Evolutionary conservation across 2,797 vertebrate genomes (phyloP).

Genomic region (Oreonectes daqikongensis): DNA sequence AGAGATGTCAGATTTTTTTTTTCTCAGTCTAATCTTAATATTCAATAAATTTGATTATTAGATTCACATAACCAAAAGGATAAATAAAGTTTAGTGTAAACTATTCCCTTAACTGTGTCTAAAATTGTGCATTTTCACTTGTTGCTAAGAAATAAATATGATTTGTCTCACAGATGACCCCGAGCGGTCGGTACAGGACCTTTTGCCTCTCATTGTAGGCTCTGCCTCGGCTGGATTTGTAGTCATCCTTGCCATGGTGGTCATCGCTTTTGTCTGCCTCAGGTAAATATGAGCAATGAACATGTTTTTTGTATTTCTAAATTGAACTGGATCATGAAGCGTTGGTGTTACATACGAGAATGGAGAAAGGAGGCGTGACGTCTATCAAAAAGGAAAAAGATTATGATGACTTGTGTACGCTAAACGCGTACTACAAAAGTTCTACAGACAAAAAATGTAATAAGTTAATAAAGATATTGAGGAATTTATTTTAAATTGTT

Average conservation of each 20-base stretch:
- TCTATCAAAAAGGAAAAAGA: too few relatives aligned
- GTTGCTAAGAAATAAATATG: neutral
- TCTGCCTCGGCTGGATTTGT: conserved; percentile 90
- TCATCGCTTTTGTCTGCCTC: conserved; percentile 94
- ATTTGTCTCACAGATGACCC: conserved; percentile 80
- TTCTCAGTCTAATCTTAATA: neutral
- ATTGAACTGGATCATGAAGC: neutral
- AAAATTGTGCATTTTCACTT: neutral
- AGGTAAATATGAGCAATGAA: conserved; percentile 78
- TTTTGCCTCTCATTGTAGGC: conserved; percentile 93
- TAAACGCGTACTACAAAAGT: neutral
- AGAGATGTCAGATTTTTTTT: too few relatives aligned
- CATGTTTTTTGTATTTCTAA: neutral
- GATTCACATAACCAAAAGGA: neutral
- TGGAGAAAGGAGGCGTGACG: neutral
- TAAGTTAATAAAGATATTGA: neutral
- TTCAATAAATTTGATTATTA: neutral
- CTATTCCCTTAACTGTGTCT: neutral
- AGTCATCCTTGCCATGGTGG: conserved; percentile 90
- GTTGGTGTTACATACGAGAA: neutral
- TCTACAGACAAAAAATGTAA: neutral
- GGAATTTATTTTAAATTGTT: neutral
- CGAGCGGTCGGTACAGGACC: conserved; percentile 90
- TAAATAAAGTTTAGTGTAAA: neutral
- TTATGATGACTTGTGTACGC: too few relatives aligned